Evolutionary conservation across 2,113 vertebrate species (phyloP).

Genomic region (Eubucco bourcierii): DNA sequence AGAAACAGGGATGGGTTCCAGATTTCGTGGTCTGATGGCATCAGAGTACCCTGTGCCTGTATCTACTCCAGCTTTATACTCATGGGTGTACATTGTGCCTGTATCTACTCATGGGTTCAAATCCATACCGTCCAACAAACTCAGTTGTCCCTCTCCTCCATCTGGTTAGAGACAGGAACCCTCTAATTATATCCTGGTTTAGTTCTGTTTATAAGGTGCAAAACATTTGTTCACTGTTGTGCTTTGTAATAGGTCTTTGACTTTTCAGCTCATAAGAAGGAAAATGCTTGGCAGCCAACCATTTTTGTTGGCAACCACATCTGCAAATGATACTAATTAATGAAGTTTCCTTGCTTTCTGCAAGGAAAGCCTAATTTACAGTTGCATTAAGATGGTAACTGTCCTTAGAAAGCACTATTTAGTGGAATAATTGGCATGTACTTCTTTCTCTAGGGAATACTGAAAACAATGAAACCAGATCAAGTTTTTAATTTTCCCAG

Average conservation of each 20-base stretch:
- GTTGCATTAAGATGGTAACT: neutral
- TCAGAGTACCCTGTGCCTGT: too few relatives aligned
- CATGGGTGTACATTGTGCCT: too few relatives aligned
- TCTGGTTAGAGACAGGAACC: too few relatives aligned
- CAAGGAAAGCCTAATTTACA: neutral
- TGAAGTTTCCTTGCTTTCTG: neutral
- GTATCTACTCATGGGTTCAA: too few relatives aligned
- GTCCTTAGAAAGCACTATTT: neutral
- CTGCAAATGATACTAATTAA: neutral
- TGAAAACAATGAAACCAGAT: neutral
- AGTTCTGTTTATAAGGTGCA: neutral
- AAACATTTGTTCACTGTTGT: neutral
- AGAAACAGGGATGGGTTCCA: too few relatives aligned
- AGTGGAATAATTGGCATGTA: neutral
- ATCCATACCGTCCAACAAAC: too few relatives aligned
- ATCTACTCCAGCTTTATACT: too few relatives aligned
- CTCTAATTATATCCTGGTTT: neutral
- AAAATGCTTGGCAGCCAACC: neutral
- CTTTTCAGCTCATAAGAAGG: neutral
- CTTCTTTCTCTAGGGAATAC: neutral
- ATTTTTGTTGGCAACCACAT: neutral
- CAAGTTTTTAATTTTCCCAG: neutral
- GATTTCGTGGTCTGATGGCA: too few relatives aligned
- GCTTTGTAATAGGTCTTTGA: neutral
- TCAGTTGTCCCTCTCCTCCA: too few relatives aligned